A percentile compares a stretch with the other conserved stretches of the same genome.
Evolutionary conservation across 2,797 vertebrate species (phyloP).

Genomic region (Hyperoplus lanceolatus): DNA sequence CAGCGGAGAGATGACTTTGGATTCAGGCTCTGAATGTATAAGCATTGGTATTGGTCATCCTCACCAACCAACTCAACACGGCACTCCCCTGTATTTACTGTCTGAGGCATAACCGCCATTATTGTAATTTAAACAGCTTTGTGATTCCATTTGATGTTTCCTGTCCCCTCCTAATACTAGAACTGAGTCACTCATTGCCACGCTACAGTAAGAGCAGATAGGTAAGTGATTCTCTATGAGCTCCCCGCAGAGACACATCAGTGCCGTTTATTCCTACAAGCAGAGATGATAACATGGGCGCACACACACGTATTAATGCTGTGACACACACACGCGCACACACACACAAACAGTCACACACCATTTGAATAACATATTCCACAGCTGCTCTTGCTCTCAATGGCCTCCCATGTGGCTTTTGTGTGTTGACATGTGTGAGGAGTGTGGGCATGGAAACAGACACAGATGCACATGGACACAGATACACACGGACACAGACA

Average conservation of each 20-base stretch:
- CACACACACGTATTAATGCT: conserved; percentile 61
- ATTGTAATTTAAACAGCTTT: conserved; percentile 56
- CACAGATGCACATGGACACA: conserved; percentile 64
- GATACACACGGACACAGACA: conserved; percentile 30
- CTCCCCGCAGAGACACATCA: conserved; percentile 81
- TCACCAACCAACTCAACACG: conserved; percentile 10
- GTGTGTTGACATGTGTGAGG: conserved; percentile 84
- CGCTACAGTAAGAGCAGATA: conserved; percentile 75
- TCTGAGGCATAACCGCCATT: conserved; percentile 19
- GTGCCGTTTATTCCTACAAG: conserved; percentile 81
- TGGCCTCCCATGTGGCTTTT: conserved; percentile 83
- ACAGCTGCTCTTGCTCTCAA: conserved; percentile 83
- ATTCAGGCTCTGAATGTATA: not conserved
- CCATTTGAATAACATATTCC: conserved; percentile 86
- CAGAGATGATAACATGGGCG: conserved; percentile 69
- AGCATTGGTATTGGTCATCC: not conserved
- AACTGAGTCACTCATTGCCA: conserved; percentile 70
- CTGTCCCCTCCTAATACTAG: conserved; percentile 48
- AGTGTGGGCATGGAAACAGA: conserved; percentile 75
- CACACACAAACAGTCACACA: conserved; percentile 73
- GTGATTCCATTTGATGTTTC: conserved; percentile 52
- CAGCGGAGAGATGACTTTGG: not conserved
- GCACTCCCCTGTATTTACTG: conserved; percentile 37
- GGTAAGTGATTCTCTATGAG: conserved; percentile 80
- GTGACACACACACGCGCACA: conserved; percentile 36